Evolutionary conservation across 2,113 vertebrate genomes (phyloP), one percentile per base, ranked within the genome.

Genomic region (Barnardius zonarius): DNA sequence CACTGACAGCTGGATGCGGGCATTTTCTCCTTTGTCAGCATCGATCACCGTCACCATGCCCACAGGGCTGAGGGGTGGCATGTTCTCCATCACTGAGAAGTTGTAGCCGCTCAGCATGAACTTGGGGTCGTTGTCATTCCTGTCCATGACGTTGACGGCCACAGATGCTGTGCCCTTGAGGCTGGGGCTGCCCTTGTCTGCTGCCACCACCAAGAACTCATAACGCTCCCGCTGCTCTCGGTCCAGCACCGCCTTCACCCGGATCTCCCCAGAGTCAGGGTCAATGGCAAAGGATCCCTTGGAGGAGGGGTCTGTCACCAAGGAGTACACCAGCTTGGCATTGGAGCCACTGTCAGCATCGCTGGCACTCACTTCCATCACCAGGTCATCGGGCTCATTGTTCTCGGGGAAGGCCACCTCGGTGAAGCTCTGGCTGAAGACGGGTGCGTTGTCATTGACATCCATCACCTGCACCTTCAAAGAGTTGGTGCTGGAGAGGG

Each of bases 121-220:
- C 89, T 99, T 99, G 63, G 99, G 99, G 96, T 99, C 99, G 1
- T 99, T 99, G 98, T 99, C 99, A 44, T 99, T 99, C 93, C 98
- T 98, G 96, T 99, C 99, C 87, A 99, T 97, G 68, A 99, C 98
- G 0, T 98, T 99, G 81, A 99, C 94, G 33, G 98, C 98, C 76
- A 99, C 98, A 1, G 99, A 99, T 0, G 99, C 98, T 4, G 99
- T 99, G 80, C 99, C 99, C 49, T 98, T 98, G 86, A 99, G 98
- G 95, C 98, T 99, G 27, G 99, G 99, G 41, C 98, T 98, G 23
- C 99, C 99, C 63, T 99, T 99, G 95, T 99, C 99, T 6, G 98
- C 98, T 0, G 99, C 99, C 7, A 99, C 98, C 59, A 99, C 99
- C 20, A 98, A 98, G 94, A 99, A 98, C 83, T 99, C 98, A 0